A percentile compares a stretch with the other conserved stretches of the same genome.
Conservation (phyloP, 2,113 vertebrate species). For the Nyctereutes procyonoides region DNA sequence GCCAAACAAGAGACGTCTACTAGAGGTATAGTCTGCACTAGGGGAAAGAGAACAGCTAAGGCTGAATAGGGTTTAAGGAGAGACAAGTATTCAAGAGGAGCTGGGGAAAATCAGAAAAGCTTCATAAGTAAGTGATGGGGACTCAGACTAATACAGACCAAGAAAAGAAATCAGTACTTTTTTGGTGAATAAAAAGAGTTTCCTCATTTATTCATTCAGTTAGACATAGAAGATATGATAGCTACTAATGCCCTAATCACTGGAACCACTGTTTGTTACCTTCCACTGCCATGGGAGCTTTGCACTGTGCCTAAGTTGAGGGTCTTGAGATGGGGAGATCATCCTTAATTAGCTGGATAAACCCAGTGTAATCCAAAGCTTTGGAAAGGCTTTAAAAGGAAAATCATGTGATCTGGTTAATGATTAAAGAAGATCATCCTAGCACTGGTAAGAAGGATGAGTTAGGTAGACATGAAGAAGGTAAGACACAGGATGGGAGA, state of each 20-base stretch:
- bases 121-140: not conserved
- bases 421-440: not conserved
- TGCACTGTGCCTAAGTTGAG: too few species aligned
- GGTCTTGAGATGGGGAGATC: not conserved
- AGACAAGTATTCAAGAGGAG: not conserved
- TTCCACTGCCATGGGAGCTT: not conserved
- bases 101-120: not conserved
- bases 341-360: not conserved
- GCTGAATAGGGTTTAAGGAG: not conserved
- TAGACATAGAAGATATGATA: not conserved
- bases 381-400: not conserved
- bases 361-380: not conserved
- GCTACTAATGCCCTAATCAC: not conserved
- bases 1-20: rapidly evolving
- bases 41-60: not conserved
- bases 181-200: not conserved
- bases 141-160: not conserved
- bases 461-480: not conserved
- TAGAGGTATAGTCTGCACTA: not conserved
- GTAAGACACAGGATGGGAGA: not conserved
- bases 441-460: not conserved
- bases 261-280: not conserved
- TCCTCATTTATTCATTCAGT: not conserved
- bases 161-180: not conserved
- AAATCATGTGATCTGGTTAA: not conserved